These are phyloP conservation scores for Cuniculus paca DNA, from an alignment of 2,797 vertebrate species.

Conservation along the genomic window DNA sequence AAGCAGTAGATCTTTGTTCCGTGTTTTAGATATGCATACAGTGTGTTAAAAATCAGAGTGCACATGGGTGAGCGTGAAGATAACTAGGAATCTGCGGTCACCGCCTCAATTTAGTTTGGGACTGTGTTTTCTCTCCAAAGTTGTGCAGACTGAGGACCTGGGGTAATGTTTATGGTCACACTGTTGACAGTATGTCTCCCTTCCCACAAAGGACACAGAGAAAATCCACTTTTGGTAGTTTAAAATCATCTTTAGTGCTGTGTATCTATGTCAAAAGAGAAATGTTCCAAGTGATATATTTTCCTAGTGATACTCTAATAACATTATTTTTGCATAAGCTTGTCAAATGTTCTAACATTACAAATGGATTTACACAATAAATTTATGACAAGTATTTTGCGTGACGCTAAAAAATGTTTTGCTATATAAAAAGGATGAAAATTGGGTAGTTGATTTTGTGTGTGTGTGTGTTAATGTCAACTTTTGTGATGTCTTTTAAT, in stretches of 20 bases:
- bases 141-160: constrained; percentile 2
- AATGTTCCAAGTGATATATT: background rate
- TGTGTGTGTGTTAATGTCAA: background rate
- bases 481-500: constrained; percentile 40
- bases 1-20: background rate
- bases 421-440: background rate
- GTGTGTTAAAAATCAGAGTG: background rate
- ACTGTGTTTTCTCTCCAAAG: background rate
- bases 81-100: background rate
- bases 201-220: background rate
- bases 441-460: background rate
- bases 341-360: constrained; percentile 35
- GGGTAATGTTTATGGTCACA: background rate
- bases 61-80: background rate
- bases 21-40: background rate
- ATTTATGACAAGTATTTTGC: constrained; percentile 52
- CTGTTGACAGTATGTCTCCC: background rate
- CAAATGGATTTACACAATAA: constrained; percentile 36
- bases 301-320: background rate
- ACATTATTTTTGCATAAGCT: constrained; percentile 24
- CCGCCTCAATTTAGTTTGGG: background rate
- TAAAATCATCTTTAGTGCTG: constrained; percentile 34
- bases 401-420: constrained; percentile 44
- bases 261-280: background rate
- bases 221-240: background rate